Conservation (phyloP, 2,797 vertebrate genomes). For the Poeciliopsis gracilis region DNA sequence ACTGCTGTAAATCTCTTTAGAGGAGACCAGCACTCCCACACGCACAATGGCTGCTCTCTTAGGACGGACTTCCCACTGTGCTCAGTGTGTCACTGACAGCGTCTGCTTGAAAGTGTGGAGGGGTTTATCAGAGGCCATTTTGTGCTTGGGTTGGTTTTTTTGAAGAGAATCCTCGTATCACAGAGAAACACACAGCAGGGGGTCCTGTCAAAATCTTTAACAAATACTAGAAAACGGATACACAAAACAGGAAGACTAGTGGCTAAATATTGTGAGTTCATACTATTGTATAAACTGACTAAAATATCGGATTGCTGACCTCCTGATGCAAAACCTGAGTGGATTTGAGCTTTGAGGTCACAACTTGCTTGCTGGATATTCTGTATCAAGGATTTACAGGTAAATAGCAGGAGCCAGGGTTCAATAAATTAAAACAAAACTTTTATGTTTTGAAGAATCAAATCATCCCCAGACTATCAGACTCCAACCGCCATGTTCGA, state of each 20-base stretch:
- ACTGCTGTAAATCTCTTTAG: conserved; percentile 75
- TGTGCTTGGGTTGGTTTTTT: conserved; percentile 54
- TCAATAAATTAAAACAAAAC: not conserved
- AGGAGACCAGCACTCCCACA: conserved; percentile 64
- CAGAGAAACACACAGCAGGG: conserved; percentile 55
- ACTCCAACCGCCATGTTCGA: not conserved
- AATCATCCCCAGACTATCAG: not conserved
- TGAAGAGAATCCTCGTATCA: conserved; percentile 45
- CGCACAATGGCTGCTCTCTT: conserved; percentile 74
- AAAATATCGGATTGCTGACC: not conserved
- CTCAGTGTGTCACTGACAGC: conserved; percentile 50
- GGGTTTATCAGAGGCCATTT: conserved; percentile 65
- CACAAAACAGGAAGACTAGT: conserved; percentile 20
- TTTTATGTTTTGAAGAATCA: not conserved
- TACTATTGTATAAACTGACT: not conserved
- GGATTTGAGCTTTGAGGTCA: not conserved
- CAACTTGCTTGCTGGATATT: not conserved
- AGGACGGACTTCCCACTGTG: conserved; percentile 71
- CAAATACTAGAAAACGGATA: conserved; percentile 43
- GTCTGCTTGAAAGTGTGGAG: conserved; percentile 31
- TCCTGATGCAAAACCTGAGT: not conserved
- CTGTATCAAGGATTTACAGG: not conserved
- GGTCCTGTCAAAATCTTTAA: conserved; percentile 37
- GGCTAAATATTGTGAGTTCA: conserved; percentile 20
- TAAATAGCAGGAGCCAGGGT: not conserved